Conservation (phyloP, 1,140 invertebrate genomes). For the Ostrea edulis region DNA sequence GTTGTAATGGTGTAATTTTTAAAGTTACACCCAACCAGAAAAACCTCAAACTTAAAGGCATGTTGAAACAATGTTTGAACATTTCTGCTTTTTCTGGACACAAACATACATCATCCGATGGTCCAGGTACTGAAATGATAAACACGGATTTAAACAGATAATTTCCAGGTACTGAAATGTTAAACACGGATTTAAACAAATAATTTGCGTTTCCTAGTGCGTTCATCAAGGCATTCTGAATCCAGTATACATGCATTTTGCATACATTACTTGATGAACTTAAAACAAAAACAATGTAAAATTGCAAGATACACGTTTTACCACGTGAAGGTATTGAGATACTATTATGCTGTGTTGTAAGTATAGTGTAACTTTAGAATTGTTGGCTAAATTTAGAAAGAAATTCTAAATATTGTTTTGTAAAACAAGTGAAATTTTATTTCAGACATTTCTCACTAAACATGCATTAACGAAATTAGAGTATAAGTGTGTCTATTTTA, state of each 20-base stretch:
- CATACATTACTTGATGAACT: slow-evolving; percentile 4
- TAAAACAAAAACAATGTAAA: background rate
- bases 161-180: background rate
- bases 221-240: background rate
- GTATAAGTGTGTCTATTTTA: too few species aligned
- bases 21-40: too few species aligned
- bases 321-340: background rate
- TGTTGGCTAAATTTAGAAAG: slow-evolving; percentile 21
- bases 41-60: too few species aligned
- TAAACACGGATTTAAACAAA: background rate
- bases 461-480: too few species aligned
- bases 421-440: background rate
- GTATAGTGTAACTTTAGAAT: background rate
- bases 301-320: background rate
- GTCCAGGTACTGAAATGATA: background rate
- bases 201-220: slow-evolving; percentile 9
- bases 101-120: background rate
- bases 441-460: background rate
- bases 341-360: background rate
- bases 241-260: background rate
- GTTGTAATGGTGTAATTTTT: too few species aligned
- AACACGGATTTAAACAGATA: background rate
- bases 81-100: background rate
- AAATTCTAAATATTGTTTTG: background rate
- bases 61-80: background rate